Percentiles rank a stretch among this genome's conserved stretches.
Evolutionary conservation across 2,113 vertebrate species (phyloP).

Genomic region (Syngnathus typhle): DNA sequence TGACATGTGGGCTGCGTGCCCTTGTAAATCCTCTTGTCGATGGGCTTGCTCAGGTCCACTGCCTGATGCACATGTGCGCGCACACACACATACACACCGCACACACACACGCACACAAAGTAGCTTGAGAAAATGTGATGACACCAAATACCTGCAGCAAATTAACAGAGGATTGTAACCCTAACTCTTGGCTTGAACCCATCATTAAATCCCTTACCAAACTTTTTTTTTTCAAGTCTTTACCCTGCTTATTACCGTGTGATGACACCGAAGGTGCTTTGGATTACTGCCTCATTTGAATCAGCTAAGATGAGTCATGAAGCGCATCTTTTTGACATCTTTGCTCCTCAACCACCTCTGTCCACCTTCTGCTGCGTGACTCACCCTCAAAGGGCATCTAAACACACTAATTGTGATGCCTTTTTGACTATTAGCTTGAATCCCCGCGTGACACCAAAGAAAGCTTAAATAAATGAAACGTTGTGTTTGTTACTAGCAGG

Average conservation of each 20-base stretch:
- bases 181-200: too few relatives aligned
- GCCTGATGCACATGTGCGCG: slow-evolving; percentile 58
- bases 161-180: neutral
- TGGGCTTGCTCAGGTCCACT: slow-evolving; percentile 87
- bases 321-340: neutral
- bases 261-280: neutral
- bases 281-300: neutral
- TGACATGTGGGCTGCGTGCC: slow-evolving; percentile 90
- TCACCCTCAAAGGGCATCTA: neutral
- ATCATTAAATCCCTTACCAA: neutral
- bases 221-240: neutral
- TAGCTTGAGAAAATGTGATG: neutral
- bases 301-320: neutral
- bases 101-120: too few relatives aligned
- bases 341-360: neutral
- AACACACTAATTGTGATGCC: neutral
- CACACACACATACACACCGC: too few relatives aligned
- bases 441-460: neutral
- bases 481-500: neutral
- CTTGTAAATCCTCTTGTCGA: slow-evolving; percentile 90
- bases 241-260: too few relatives aligned
- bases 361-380: neutral
- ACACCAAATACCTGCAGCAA: neutral
- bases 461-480: neutral
- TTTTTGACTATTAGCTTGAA: neutral